These are phyloP conservation scores for Pheosia tremula DNA, from an alignment of 2,888 invertebrate species.

Conservation along the genomic window DNA sequence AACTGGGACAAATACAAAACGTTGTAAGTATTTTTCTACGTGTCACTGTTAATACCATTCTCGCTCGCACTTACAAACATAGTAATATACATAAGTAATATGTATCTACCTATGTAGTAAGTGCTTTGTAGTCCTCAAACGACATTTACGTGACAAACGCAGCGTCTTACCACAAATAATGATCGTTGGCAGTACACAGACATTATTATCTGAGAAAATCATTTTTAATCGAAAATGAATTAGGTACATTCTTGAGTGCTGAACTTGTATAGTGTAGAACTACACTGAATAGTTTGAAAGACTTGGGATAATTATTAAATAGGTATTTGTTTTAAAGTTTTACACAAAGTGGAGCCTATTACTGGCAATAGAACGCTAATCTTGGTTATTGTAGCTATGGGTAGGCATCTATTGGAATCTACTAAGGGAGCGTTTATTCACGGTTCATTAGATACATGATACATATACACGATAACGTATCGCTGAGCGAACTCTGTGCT, in stretches of 20 bases:
- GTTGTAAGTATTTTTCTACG: no score
- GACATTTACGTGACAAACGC: no score
- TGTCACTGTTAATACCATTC: no score
- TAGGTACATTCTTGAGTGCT: background rate
- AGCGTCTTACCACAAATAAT: no score
- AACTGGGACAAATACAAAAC: no score
- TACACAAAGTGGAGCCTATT: background rate
- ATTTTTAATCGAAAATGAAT: background rate
- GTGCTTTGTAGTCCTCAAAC: no score
- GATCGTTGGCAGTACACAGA: background rate
- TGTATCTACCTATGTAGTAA: no score
- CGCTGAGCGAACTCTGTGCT: slow-evolving; percentile 45
- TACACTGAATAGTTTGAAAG: background rate
- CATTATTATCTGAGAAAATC: background rate
- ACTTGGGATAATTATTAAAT: background rate
- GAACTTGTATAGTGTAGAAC: background rate
- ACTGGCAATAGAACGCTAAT: slow-evolving; percentile 13
- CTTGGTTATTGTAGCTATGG: slow-evolving; percentile 27
- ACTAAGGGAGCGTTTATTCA: slow-evolving; percentile 49
- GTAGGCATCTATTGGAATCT: slow-evolving; percentile 46
- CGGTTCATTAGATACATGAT: slow-evolving; percentile 62
- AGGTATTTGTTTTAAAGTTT: background rate
- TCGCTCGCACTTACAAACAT: no score
- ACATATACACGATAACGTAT: slow-evolving; percentile 49
- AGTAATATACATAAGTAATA: no score